Base-by-base conservation (phyloP, 2,888 invertebrate genomes). In the Papilio demoleus region DNA sequence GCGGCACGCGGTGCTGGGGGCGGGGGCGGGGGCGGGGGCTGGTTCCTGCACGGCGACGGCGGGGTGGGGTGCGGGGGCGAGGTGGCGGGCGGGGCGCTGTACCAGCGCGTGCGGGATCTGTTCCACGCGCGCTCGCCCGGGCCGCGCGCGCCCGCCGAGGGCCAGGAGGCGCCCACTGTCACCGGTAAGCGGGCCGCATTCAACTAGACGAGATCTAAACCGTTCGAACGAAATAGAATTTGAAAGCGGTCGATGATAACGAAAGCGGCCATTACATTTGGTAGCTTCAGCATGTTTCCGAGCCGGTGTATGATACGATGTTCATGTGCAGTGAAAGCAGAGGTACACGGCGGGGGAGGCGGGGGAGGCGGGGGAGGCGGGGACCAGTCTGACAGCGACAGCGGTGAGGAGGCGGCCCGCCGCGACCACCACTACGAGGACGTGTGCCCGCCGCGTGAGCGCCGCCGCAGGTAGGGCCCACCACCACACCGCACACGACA, bases 101-200 rank as follows among this genome's bases (percentile, higher is more conserved):
- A 97, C 87, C 97, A 97, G 84, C 94, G 97, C 64, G 97, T 97
- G 61, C 94, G 97, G 64, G 97, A 97, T 81, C 92, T 97, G 71
- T 97, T 97, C 88, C 95, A 95, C 81, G 92, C 94, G 4, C 84
- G 90, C 65, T 88, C 90, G 1, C 60, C 31, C n/a, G 87, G 94
- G 64, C 86, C 92, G 1, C 78, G 92, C 69, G 90, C 79, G 0
- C 92, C 91, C 0, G 92, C 92, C 50, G 92, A 90, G 53, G 90
- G 89, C 0, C 89, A 92, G 72, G 92, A 93, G 72, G 90, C 90
- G 0, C 92, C 92, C 19, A 93, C 93, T 4, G 87, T 94, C 86
- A 94, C 93, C 73, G 92, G 93, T 93, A 53, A 80, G 81, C 2
- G 17, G n/a, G 5, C 27, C 60, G 17, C 9, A 14, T 11, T 4